These are phyloP conservation scores for Ectemnius cavifrons DNA, from an alignment of 2,888 invertebrate genomes.

Conservation along the genomic window DNA sequence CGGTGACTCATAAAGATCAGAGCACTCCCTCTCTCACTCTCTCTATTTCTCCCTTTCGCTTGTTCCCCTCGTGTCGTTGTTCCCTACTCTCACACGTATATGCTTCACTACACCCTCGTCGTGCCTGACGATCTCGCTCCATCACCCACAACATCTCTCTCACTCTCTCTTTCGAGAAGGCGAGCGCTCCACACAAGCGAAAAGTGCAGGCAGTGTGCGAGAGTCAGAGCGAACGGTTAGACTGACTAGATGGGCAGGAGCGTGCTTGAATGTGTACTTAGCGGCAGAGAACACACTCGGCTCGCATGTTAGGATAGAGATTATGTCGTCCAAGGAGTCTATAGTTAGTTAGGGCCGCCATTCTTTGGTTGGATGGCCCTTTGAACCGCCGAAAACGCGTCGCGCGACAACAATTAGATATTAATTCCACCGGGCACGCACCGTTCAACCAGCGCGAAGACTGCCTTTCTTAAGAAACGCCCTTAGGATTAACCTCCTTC, in stretches of 20 bases:
- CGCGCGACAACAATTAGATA: slow-evolving; percentile 68
- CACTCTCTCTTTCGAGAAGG: background rate
- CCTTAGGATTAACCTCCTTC: slow-evolving; percentile 62
- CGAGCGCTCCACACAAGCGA: slow-evolving; percentile 13
- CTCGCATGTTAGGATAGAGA: slow-evolving; percentile 68
- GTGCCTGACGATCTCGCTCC: slow-evolving; percentile 13
- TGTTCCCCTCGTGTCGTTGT: background rate
- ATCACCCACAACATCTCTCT: slow-evolving; percentile 20
- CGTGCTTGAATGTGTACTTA: slow-evolving; percentile 71
- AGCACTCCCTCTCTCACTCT: slow-evolving; percentile 40
- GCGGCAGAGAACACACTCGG: slow-evolving; percentile 67
- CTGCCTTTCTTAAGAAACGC: slow-evolving; percentile 30
- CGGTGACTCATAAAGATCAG: slow-evolving; percentile 72
- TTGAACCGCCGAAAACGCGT: slow-evolving; percentile 56
- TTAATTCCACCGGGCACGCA: slow-evolving; percentile 59
- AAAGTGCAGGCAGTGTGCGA: background rate
- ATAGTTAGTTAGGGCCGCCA: slow-evolving; percentile 71
- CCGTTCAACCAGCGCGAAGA: slow-evolving; percentile 43
- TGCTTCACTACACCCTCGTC: background rate
- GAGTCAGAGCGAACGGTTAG: slow-evolving; percentile 11
- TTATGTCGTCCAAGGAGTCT: slow-evolving; percentile 69
- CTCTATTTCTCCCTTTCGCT: slow-evolving; percentile 1
- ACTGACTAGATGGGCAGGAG: slow-evolving; percentile 39
- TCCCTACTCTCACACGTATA: slow-evolving; percentile 2
- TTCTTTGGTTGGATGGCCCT: slow-evolving; percentile 62